Percentiles rank a stretch among this genome's conserved stretches.
Evolutionary conservation across 2,888 invertebrate species (phyloP).

Genomic region (Drosophila infuscata): DNA sequence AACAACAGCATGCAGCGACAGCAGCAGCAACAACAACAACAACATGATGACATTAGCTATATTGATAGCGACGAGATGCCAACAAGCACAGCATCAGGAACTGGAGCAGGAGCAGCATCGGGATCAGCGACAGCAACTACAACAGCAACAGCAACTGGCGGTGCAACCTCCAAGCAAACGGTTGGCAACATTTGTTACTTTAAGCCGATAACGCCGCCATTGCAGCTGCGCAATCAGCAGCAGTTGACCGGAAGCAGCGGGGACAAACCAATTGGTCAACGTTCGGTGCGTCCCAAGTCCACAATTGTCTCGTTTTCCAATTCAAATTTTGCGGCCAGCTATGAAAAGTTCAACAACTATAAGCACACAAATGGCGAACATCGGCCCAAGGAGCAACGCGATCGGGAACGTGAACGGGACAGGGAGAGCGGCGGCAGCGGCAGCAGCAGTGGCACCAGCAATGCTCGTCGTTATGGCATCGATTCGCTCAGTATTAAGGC

Average conservation of each 20-base stretch:
- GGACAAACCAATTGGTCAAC: constrained; percentile 45
- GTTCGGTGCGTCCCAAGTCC: constrained; percentile 75
- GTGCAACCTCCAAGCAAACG: constrained; percentile 27
- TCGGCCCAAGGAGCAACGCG: constrained; percentile 37
- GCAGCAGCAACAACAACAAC: constrained; percentile 54
- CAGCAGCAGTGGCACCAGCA: constrained; percentile 24
- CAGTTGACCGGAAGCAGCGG: constrained; percentile 11
- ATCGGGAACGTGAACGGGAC: constrained; percentile 26
- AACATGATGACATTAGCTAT: constrained; percentile 82
- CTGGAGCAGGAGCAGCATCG: constrained; percentile 4
- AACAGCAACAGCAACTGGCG: neutral
- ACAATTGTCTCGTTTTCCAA: constrained; percentile 75
- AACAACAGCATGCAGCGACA: constrained; percentile 61
- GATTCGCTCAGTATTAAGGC: constrained; percentile 83
- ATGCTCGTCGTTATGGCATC: constrained; percentile 71
- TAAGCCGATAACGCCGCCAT: constrained; percentile 70
- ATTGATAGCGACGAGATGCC: constrained; percentile 81
- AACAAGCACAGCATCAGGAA: constrained; percentile 21
- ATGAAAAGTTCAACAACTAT: constrained; percentile 77
- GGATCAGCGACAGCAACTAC: constrained; percentile 1
- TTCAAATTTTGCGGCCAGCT: constrained; percentile 63
- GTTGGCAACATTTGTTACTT: constrained; percentile 56
- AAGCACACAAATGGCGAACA: constrained; percentile 81
- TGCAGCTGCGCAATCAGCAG: constrained; percentile 53
- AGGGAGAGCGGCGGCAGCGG: constrained; percentile 21